Percentiles rank a stretch among this genome's conserved stretches.
Evolutionary conservation across 2,113 vertebrate genomes (phyloP).

Genomic region (Agelaius tricolor): DNA sequence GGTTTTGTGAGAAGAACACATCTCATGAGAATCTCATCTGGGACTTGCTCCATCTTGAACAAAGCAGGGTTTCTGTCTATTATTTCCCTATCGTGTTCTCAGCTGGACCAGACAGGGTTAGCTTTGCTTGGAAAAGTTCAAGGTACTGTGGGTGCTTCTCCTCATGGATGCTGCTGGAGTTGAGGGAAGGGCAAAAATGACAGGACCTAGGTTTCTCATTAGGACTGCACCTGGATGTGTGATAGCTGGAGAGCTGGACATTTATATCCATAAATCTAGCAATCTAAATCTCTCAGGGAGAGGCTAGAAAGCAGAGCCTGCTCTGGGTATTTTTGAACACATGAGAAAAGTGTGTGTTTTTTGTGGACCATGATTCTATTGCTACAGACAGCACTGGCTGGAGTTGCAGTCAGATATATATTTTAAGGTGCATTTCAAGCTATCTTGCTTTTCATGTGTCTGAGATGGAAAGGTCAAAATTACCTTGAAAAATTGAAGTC

Average conservation of each 20-base stretch:
- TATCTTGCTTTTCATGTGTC: not conserved
- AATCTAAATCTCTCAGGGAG: not conserved
- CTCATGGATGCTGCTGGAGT: not conserved
- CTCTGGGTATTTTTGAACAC: not conserved
- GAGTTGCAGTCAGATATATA: not conserved
- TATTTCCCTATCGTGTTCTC: accelerated
- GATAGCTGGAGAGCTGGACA: not conserved
- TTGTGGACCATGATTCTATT: not conserved
- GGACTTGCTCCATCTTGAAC: not conserved
- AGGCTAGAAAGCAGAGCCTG: not conserved
- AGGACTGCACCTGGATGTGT: not conserved
- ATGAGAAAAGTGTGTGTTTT: not conserved
- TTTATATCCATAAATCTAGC: not conserved
- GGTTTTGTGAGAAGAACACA: not conserved
- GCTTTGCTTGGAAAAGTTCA: not conserved
- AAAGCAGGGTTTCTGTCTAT: not conserved
- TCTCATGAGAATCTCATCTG: not conserved
- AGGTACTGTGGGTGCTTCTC: not conserved
- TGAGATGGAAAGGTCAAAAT: not conserved
- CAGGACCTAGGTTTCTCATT: not conserved
- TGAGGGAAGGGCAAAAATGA: not conserved
- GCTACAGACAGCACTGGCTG: not conserved
- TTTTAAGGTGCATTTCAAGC: not conserved
- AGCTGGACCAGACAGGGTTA: not conserved
- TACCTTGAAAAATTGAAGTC: not conserved